These are phyloP conservation scores for Urocyon cinereoargenteus DNA, from an alignment of 2,797 vertebrate species.

Conservation along the genomic window DNA sequence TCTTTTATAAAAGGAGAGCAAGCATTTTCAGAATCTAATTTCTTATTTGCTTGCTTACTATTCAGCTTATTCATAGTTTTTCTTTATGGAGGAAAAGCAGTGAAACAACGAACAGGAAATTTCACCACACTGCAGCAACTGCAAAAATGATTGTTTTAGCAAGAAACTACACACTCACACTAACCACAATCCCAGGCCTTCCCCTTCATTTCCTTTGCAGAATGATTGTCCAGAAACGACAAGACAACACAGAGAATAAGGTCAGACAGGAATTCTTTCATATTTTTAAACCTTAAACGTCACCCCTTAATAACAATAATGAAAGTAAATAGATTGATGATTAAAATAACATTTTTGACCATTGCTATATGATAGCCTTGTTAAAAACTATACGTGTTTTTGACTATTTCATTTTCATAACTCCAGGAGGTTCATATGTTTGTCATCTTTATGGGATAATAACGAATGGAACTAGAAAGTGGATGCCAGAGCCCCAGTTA, in stretches of 20 bases:
- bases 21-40: constrained; percentile 56
- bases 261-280: neutral
- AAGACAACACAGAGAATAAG: neutral
- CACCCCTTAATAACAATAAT: neutral
- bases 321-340: neutral
- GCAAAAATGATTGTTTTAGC: constrained; percentile 18
- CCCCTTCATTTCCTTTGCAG: constrained; percentile 59
- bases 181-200: constrained; percentile 43
- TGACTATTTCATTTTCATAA: neutral
- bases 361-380: neutral
- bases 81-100: constrained; percentile 33
- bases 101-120: constrained; percentile 73
- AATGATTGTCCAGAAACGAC: constrained; percentile 22
- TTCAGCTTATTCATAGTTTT: constrained; percentile 66
- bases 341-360: neutral
- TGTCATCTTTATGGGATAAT: neutral
- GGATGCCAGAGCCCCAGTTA: neutral
- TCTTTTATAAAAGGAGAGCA: constrained; percentile 4
- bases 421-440: neutral
- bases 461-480: neutral
- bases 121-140: constrained; percentile 70
- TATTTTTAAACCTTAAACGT: neutral
- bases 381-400: neutral
- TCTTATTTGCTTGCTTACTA: constrained; percentile 27
- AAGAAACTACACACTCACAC: neutral